A percentile compares a stretch with the other conserved stretches of the same genome.
Conservation (phyloP, 2,888 invertebrate genomes). For the Hedya salicella region DNA sequence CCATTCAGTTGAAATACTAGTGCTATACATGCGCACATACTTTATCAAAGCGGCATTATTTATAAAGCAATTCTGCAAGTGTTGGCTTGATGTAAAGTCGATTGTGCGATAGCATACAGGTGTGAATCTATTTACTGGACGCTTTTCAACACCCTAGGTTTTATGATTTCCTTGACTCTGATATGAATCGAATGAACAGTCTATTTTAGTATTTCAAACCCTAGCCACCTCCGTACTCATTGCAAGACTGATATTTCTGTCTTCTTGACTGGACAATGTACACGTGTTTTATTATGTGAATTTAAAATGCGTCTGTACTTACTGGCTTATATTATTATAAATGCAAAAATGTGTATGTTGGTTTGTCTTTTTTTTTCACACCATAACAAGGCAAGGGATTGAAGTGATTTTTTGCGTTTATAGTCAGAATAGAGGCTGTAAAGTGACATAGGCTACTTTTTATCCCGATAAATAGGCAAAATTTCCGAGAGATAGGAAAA, state of each 20-base stretch:
- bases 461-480: too few species aligned
- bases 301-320: background rate
- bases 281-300: background rate
- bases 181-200: conserved; percentile 32
- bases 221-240: conserved; percentile 26
- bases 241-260: conserved; percentile 18
- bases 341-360: too few species aligned
- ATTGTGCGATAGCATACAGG: conserved; percentile 32
- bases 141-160: conserved; percentile 36
- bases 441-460: too few species aligned
- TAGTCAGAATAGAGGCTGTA: too few species aligned
- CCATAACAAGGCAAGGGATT: too few species aligned
- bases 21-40: background rate
- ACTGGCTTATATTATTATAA: too few species aligned
- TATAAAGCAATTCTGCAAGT: conserved; percentile 19
- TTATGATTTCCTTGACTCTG: conserved; percentile 39
- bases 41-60: background rate
- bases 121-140: conserved; percentile 39
- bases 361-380: too few species aligned
- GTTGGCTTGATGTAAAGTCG: conserved; percentile 27
- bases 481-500: too few species aligned
- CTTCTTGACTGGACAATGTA: conserved; percentile 10
- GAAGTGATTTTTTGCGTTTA: too few species aligned
- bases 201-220: conserved; percentile 30
- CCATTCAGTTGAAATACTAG: too few species aligned